Base-by-base conservation (phyloP, 2,888 invertebrate species). In the Ernsta delagoae region DNA sequence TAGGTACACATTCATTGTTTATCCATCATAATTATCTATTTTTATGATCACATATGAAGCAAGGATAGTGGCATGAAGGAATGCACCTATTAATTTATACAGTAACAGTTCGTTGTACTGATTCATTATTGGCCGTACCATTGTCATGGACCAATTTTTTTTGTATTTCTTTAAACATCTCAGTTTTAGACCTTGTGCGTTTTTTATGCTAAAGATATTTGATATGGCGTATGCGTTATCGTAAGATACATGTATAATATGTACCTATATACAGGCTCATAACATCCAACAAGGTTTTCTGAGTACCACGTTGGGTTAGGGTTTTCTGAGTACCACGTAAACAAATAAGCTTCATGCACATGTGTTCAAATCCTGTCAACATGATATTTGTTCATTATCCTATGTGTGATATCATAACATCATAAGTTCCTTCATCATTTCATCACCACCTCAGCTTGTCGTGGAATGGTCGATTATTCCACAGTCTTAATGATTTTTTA, bases 1-100 rank as follows among this genome's bases (percentile, higher is more conserved):
- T 24, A 24, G 5, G n/a, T 45, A n/a, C n/a, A n/a, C n/a, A 45
- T 45, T 12, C 5, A n/a, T 7, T 45, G 45, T 24, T 24, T n/a
- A 45, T 45, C n/a, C 4, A n/a, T 45, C 45, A 45, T 45, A 45
- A 45, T 45, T 45, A n/a, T 1, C 45, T 45, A n/a, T 45, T 45
- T 45, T n/a, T n/a, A 45, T 45, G n/a, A 45, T 45, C 45, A 45
- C 45, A 45, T n/a, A n/a, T n/a, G 45, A 45, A 45, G 45, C 45
- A 4, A 45, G 45, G 45, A 4, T 45, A 45, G 24, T 24, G 24
- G 45, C 7, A 43, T 9, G 43, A 3, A 8, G 45, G 1, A 5
- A 0, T 43, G 8, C 45, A 45, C 5, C 0, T n/a, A 24, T 24
- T 24, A 24, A 24, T 24, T 24, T 24, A 24, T 24, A 24, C 5